phyloP scores from a whole-genome alignment of 2,113 vertebrate genomes.

The Sinocyclocheilus maitianheensis region DNA sequence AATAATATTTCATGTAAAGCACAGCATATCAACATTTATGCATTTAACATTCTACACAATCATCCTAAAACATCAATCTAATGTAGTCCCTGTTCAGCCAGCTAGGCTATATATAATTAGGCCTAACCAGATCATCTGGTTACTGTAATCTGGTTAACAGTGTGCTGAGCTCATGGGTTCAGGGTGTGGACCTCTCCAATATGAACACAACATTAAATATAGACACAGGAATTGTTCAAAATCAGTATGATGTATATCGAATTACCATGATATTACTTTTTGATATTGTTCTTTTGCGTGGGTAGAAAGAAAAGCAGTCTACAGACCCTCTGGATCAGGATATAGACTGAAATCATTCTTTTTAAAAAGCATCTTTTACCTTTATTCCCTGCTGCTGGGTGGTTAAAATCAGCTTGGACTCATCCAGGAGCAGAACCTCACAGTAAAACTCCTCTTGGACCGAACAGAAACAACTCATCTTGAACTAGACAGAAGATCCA shows the following conservation, averaged over 20 bases:
- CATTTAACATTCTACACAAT: not conserved
- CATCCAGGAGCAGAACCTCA: slow-evolving; percentile 89
- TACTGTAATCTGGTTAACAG: slow-evolving; percentile 25
- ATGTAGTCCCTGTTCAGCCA: not conserved
- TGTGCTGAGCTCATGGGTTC: not conserved
- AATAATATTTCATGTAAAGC: not conserved
- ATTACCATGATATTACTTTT: not conserved
- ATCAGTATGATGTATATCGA: not conserved
- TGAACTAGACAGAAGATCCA: slow-evolving; percentile 23
- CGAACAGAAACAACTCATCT: slow-evolving; percentile 87
- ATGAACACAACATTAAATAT: not conserved
- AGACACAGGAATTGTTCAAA: not conserved
- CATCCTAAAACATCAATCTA: not conserved
- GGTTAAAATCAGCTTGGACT: slow-evolving; percentile 84
- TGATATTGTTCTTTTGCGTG: not conserved
- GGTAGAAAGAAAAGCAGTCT: not conserved
- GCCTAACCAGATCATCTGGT: slow-evolving; percentile 37
- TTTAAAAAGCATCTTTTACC: slow-evolving; percentile 67
- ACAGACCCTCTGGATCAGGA: not conserved
- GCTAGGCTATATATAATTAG: not conserved
- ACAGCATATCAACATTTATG: not conserved
- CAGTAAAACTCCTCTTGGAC: slow-evolving; percentile 89
- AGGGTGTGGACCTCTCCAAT: slow-evolving; percentile 23
- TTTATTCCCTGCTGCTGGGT: slow-evolving; percentile 85
- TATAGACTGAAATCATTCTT: no score